Conservation (phyloP, 2,797 vertebrate species). For the Craterocephalus amniculus region DNA sequence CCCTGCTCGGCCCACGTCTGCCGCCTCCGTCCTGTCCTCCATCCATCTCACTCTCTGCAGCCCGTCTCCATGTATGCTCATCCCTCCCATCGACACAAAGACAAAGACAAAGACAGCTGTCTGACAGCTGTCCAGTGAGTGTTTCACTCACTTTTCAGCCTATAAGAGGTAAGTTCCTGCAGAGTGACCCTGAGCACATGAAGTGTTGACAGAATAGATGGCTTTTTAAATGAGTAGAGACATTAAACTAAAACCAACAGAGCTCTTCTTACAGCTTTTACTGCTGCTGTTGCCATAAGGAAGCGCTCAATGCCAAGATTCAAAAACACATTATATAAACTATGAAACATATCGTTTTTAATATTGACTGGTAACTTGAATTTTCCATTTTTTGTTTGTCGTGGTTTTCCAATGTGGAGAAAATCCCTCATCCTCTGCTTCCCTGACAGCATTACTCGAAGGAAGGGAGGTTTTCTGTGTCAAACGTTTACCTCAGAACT, state of each 20-base stretch:
- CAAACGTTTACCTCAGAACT: not conserved
- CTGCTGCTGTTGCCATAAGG: slow-evolving; percentile 19
- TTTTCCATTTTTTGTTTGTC: not conserved
- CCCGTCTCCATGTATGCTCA: slow-evolving; percentile 24
- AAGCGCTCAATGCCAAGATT: not conserved
- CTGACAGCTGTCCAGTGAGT: not conserved
- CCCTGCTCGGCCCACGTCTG: slow-evolving; percentile 71
- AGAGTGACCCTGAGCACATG: not conserved
- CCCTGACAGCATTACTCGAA: not conserved
- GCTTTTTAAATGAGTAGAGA: slow-evolving; percentile 38
- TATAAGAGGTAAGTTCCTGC: not conserved
- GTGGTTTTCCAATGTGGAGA: too few relatives aligned
- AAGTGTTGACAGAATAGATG: not conserved
- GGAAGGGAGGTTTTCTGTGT: not conserved
- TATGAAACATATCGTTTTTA: slow-evolving; percentile 6
- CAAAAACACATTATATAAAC: not conserved
- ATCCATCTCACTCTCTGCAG: slow-evolving; percentile 63
- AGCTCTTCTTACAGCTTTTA: slow-evolving; percentile 50
- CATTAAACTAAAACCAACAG: slow-evolving; percentile 43
- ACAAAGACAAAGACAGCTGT: too few relatives aligned
- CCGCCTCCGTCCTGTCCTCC: slow-evolving; percentile 61
- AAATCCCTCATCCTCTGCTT: not conserved
- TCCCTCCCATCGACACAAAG: slow-evolving; percentile 57
- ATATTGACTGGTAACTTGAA: not conserved
- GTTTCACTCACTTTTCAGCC: not conserved